Evolutionary conservation across 1,140 invertebrate genomes (phyloP), one percentile per base, ranked within the genome.

Genomic region (Pygmarrhopalites habei): DNA sequence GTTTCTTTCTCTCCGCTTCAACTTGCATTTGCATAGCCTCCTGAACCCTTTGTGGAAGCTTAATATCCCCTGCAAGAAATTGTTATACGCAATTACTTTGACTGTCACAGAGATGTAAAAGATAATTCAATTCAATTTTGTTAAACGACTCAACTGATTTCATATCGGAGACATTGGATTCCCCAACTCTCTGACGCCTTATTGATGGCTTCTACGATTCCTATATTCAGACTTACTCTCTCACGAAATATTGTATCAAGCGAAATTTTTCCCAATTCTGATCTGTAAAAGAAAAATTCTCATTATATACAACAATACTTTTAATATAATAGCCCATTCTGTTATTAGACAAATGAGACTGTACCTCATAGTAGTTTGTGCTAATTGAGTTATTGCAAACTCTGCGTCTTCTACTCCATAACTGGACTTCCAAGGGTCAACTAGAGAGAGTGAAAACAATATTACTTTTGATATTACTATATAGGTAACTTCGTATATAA

Each of bases 11-110:
- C 77, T 99, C 96, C 0, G 95, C 95, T 80, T 98, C 95, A 0
- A 99, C 94, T 81, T 99, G 96, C 93, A 98, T 98, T 78, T 99
- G 96, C 96, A 99, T 99, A 4, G 96, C 96, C 79, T 98, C 95
- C 73, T 97, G 92, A 3, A 99, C 90, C 75, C 92, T 84, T 1
- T 79, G 76, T 10, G 97, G 97, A 68, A 99, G 78, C 75, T 86
- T 90, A 71, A 98, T 95, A 75, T 97, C 92, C 78, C 89, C 89
- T 92, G 67, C n/a, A n/a, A n/a, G n/a, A n/a, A n/a, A n/a, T n/a
- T n/a, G n/a, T n/a, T n/a, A n/a, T n/a, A n/a, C n/a, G n/a, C n/a
- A n/a, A n/a, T n/a, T n/a, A n/a, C n/a, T 23, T 12, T 62, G n/a
- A 17, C 28, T n/a, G 30, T 49, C 17, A 43, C 7, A 1, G 41